These are phyloP conservation scores for Galeruca laticollis DNA, from an alignment of 2,888 invertebrate species.

Conservation along the genomic window DNA sequence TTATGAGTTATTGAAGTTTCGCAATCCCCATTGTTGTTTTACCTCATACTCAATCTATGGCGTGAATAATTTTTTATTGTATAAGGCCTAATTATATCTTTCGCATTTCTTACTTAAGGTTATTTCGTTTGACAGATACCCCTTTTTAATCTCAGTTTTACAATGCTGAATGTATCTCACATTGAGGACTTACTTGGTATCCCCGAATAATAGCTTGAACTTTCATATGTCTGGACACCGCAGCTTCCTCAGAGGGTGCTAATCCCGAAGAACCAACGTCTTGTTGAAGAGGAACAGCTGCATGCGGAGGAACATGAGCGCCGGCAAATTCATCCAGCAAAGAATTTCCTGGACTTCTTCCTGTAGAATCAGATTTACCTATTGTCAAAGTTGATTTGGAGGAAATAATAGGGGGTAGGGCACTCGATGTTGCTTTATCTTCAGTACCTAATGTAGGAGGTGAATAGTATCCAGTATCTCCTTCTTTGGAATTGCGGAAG, in stretches of 20 bases:
- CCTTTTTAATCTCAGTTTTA: no score
- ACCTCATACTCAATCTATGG: no score
- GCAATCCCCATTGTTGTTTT: no score
- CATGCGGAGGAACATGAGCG: not conserved
- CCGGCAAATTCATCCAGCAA: not conserved
- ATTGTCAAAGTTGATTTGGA: not conserved
- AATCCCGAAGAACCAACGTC: slow-evolving; percentile 51
- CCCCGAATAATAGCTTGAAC: slow-evolving; percentile 98
- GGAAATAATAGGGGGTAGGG: not conserved
- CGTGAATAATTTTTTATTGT: no score
- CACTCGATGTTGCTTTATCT: not conserved
- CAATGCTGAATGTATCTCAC: no score
- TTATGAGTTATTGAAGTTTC: no score
- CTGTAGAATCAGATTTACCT: not conserved
- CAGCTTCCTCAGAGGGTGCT: slow-evolving; percentile 76
- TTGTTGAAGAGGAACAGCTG: slow-evolving; percentile 7
- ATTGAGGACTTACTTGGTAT: slow-evolving; percentile 83
- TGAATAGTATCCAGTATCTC: slow-evolving; percentile 83
- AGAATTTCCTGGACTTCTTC: not conserved
- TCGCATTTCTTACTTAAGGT: no score
- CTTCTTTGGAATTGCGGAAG: slow-evolving; percentile 87
- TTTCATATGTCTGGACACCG: slow-evolving; percentile 95
- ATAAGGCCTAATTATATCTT: no score
- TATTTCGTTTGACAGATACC: no score
- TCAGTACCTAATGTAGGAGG: slow-evolving; percentile 74